Percentiles rank a stretch among this genome's conserved stretches.
Evolutionary conservation across 2,113 vertebrate species (phyloP).

Genomic region (Atlantisia rogersi): DNA sequence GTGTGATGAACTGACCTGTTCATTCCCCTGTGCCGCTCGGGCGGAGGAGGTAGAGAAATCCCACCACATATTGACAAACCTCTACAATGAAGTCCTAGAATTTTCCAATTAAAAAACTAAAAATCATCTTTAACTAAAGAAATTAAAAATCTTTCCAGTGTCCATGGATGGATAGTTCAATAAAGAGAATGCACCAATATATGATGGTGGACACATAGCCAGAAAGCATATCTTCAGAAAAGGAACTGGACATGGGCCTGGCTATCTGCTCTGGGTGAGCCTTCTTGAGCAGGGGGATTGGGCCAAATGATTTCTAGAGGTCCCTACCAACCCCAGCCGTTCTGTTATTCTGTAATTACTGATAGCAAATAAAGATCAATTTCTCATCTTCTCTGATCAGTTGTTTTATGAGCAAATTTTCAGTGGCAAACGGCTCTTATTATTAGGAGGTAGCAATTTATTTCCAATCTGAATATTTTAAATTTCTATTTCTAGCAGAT

Average conservation of each 20-base stretch:
- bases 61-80: background rate
- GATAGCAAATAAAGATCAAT: background rate
- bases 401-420: background rate
- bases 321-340: background rate
- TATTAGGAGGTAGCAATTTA: background rate
- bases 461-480: background rate
- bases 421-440: background rate
- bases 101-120: background rate
- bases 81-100: background rate
- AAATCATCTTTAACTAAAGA: background rate
- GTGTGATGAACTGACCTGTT: too few relatives aligned
- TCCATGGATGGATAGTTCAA: background rate
- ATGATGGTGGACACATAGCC: background rate
- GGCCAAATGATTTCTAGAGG: background rate
- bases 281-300: background rate
- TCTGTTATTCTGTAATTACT: background rate
- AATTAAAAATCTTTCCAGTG: background rate
- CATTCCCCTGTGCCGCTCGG: too few relatives aligned
- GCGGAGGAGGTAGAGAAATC: too few relatives aligned
- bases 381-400: background rate
- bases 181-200: too few relatives aligned
- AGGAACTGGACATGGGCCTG: background rate
- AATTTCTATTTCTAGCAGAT: background rate
- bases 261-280: background rate
- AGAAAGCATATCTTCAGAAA: background rate